A percentile compares a stretch with the other conserved stretches of the same genome.
Evolutionary conservation across 35 echinoderm and acorn worm genomes (phyloP).

Genomic region (Lytechinus pictus): DNA sequence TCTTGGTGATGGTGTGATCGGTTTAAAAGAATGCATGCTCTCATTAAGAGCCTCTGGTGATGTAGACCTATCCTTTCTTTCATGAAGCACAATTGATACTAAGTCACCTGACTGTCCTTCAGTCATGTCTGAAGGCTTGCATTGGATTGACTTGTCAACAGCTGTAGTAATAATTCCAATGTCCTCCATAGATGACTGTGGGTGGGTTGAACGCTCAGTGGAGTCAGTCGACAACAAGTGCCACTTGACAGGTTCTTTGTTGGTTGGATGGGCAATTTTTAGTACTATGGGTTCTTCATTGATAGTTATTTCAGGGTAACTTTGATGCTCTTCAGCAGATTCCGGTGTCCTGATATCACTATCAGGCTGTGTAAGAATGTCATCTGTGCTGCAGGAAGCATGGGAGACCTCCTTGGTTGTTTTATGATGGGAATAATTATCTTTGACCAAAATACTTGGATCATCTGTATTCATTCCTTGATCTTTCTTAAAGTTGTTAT

Average conservation of each 20-base stretch:
- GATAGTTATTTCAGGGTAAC: not conserved
- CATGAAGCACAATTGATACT: not conserved
- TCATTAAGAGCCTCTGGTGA: not conserved
- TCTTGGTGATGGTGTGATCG: conserved; percentile 37
- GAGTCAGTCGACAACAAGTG: not conserved
- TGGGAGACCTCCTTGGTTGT: not conserved
- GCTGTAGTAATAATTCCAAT: not conserved
- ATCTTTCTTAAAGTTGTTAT: not conserved
- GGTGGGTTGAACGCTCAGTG: not conserved
- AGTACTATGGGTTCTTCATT: conserved; percentile 2
- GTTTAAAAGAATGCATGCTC: conserved; percentile 32
- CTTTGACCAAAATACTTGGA: not conserved
- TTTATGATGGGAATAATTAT: not conserved
- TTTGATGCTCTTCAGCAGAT: not conserved
- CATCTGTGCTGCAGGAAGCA: not conserved
- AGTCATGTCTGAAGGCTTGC: not conserved
- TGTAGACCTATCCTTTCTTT: not conserved
- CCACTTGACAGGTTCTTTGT: conserved; percentile 53
- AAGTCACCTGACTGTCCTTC: not conserved
- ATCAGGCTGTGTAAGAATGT: not conserved
- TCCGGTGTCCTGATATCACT: not conserved
- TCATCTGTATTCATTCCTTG: conserved; percentile 11
- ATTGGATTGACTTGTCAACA: not conserved
- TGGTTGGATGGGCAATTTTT: not conserved
- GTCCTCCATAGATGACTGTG: not conserved